Base-by-base conservation (phyloP, 2,113 vertebrate genomes). In the Cervus canadensis region DNA sequence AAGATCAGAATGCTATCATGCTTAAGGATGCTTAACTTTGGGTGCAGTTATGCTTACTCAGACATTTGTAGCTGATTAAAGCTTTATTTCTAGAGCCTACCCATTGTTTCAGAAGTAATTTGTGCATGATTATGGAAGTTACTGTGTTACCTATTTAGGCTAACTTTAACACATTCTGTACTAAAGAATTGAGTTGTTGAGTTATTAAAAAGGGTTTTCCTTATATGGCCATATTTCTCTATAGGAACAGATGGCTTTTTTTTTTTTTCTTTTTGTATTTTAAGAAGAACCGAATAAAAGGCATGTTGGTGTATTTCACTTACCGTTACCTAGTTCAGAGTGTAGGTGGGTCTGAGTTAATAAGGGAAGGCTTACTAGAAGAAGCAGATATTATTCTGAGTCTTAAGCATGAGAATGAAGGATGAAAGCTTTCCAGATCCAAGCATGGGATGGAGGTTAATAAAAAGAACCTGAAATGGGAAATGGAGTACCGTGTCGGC, bases 31-130 rank as follows among this genome's bases (percentile, higher is more conserved):
- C 45, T 25, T 19, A 91, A 89, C 94, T 94, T 94, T 97, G 93
- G 93, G 91, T 96, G 87, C 88, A 96, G 45, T 86, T 97, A 91
- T 96, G 95, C 87, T 95, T 98, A 76, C 87, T 95, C 96, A 91
- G 93, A 98, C 0, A 57, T 96, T 98, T 97, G 94, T 16, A 87
- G 62, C 86, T 92, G 33, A 94, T 95, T 95, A 94, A 89, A 87
- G 28, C 11, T 60, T 98, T 97, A 96, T 98, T 96, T 90, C 54
- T 74, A 89, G 97, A 97, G 91, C 88, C 50, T 88, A 87, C 45
- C 98, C 28, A 76, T 97, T 98, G 67, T 98, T 98, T 89, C 56
- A 93, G 4, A 92, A 97, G 92, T 93, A 97, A 96, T 89, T 96
- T 97, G 96, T 96, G 59, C 64, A 87, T 26, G 95, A 93, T 98